Conservation (phyloP, 2,888 invertebrate genomes). For the Xylophagus ater region DNA sequence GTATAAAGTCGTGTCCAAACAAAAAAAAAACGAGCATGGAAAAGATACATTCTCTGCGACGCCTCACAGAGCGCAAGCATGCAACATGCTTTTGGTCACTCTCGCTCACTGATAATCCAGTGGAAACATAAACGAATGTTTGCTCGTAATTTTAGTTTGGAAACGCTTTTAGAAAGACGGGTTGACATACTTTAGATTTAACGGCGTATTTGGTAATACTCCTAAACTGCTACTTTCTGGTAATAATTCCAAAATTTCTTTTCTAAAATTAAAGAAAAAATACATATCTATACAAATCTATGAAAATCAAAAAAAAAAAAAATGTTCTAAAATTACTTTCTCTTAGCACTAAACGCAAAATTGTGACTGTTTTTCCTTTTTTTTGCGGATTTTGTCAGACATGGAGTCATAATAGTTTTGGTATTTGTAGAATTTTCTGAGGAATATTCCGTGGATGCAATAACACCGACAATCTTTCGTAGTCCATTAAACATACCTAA, state of each 20-base stretch:
- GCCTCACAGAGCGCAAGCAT: too few relatives aligned
- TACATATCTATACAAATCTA: background rate
- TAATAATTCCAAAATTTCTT: conserved; percentile 47
- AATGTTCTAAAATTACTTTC: conserved; percentile 42
- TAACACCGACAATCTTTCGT: conserved; percentile 64
- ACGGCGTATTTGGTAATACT: conserved; percentile 46
- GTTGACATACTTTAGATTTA: conserved; percentile 48
- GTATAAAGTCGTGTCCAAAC: background rate
- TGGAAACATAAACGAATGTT: background rate
- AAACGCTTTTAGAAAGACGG: background rate
- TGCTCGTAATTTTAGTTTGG: background rate
- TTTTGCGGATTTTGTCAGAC: conserved; percentile 49
- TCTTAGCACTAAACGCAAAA: conserved; percentile 51
- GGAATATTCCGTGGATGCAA: conserved; percentile 42
- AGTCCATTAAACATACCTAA: conserved; percentile 68
- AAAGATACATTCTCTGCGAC: too few relatives aligned
- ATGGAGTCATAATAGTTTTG: conserved; percentile 43
- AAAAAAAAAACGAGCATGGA: background rate
- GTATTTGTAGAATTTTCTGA: conserved; percentile 32
- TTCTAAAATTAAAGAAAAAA: conserved; percentile 41
- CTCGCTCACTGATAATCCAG: too few relatives aligned
- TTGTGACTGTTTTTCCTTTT: conserved; percentile 52
- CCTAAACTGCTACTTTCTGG: conserved; percentile 50
- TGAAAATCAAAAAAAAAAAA: conserved; percentile 7
- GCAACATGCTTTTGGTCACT: too few relatives aligned